Base-by-base conservation (phyloP, 2,888 invertebrate species). In the Sialis fuliginosa region DNA sequence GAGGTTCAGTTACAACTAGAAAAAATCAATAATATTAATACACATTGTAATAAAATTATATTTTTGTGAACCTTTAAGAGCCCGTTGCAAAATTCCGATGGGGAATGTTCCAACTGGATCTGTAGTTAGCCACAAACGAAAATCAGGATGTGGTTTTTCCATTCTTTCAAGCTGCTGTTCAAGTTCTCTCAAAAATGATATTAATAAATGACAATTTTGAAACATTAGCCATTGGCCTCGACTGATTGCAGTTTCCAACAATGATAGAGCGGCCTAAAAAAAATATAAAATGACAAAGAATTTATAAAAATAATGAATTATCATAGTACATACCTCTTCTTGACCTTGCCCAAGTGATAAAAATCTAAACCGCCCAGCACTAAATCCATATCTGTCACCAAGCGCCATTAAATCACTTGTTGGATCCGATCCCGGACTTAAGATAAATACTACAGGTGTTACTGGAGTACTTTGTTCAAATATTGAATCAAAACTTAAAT, bases 381-480 rank as follows among this genome's bases (percentile, higher is more conserved):
- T 81, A 41, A 66, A 64, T 10, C 72, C 71, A 50, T 75, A 77
- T 54, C 78, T 66, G 52, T 83, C 77, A 6, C 86, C 83, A 10
- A 88, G 61, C 62, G 85, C 86, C 74, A 85, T 81, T 45, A 88
- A 65, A 57, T 89, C 88, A 49, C 81, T 81, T 0, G 92, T 83
- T 1, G 95, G 93, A 66, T 96, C 92, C 0, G 92, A 91, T 1
- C 95, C 95, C 8, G 93, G 90, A 53, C 92, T 92, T 42, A 95
- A 69, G 52, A 95, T 86, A 60, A 96, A 95, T 54, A 93, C 84
- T 3, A 95, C 84, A 0, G 95, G 93, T 34, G 85, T 90, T 12
- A 66, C 73, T 1, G 87, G 78, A 1, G 80, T 77, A 48, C 88
- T 88, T 62, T 91, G 90, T 52, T 90, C 87, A 59, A 74, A 87